A percentile compares a stretch with the other conserved stretches of the same genome.
phyloP scores from a whole-genome alignment of 2,888 invertebrate species.

The Drosophila acutilabella region DNA sequence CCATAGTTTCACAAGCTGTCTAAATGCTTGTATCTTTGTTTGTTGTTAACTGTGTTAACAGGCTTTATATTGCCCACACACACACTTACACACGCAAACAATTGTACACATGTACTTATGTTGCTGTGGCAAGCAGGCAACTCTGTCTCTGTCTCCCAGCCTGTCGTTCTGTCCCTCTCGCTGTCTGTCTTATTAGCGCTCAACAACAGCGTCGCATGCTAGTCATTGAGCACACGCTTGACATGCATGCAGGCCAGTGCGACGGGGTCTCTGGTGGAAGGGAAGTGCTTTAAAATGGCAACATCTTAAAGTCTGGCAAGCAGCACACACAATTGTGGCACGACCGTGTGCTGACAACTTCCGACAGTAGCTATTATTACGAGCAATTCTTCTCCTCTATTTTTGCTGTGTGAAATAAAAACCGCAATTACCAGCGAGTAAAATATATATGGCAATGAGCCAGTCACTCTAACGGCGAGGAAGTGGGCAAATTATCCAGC shows the following conservation, averaged over 20 bases:
- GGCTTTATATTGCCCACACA: conserved; percentile 70
- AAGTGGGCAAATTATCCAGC: conserved; percentile 56
- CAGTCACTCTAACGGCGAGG: conserved; percentile 9
- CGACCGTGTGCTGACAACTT: conserved; percentile 69
- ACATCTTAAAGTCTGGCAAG: conserved; percentile 44
- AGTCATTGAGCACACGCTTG: conserved; percentile 59
- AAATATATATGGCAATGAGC: conserved; percentile 59
- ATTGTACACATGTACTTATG: conserved; percentile 13
- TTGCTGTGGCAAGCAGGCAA: conserved; percentile 21
- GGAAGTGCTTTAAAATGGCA: conserved; percentile 61
- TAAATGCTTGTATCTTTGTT: conserved; percentile 61
- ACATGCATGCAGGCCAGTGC: conserved; percentile 37
- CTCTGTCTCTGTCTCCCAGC: neutral
- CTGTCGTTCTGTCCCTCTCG: conserved; percentile 27
- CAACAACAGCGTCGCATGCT: conserved; percentile 55
- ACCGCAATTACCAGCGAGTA: conserved; percentile 78
- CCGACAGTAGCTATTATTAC: conserved; percentile 67
- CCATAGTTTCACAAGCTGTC: conserved; percentile 57
- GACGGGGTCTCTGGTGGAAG: neutral
- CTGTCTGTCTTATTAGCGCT: conserved; percentile 70
- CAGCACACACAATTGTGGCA: conserved; percentile 43
- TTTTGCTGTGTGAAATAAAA: conserved; percentile 75
- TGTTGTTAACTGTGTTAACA: conserved; percentile 81
- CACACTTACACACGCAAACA: conserved; percentile 30
- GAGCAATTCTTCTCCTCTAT: conserved; percentile 24